Evolutionary conservation across 2,888 invertebrate genomes (phyloP).

Genomic region (Sarcophaga variegata): DNA sequence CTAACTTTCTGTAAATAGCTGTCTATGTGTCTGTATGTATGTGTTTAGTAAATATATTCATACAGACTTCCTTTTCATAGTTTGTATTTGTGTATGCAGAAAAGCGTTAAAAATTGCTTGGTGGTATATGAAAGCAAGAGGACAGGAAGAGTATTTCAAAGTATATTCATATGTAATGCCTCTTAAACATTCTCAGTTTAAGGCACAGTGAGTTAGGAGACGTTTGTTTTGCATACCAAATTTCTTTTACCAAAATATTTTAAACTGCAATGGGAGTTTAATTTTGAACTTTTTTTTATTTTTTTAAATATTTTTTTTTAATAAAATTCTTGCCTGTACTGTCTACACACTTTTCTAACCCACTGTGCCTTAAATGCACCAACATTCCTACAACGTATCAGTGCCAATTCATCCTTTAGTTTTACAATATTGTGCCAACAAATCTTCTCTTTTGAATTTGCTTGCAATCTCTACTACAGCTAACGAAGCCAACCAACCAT

Average conservation of each 20-base stretch:
- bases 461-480: neutral
- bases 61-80: neutral
- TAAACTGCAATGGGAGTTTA: no score
- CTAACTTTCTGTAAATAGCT: conserved; percentile 32
- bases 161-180: conserved; percentile 21
- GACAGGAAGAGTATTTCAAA: neutral
- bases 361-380: conserved; percentile 24
- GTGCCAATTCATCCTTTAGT: neutral
- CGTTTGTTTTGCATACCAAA: no score
- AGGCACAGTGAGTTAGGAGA: neutral
- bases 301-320: no score
- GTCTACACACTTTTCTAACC: neutral
- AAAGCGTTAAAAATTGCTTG: neutral
- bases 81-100: neutral
- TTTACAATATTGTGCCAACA: neutral
- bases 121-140: no score
- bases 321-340: no score
- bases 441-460: neutral
- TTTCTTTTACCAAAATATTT: no score
- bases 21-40: neutral
- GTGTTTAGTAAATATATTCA: neutral
- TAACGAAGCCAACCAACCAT: neutral
- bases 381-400: conserved; percentile 16
- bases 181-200: neutral
- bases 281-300: no score